Evolutionary conservation across 2,113 vertebrate species (phyloP).

Genomic region (Cyprinus carpio): DNA sequence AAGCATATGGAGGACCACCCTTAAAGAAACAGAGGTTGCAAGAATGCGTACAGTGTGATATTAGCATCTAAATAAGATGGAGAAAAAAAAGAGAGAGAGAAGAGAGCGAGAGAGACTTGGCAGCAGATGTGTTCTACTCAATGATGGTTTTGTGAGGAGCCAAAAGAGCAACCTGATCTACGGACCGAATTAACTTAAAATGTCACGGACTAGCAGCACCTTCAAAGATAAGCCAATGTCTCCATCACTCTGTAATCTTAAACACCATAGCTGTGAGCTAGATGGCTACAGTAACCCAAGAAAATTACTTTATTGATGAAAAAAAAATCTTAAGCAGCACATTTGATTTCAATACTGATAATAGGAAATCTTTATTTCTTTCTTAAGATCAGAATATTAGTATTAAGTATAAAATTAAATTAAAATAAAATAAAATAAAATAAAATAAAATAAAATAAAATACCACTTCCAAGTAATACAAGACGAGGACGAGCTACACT

Average conservation of each 20-base stretch:
- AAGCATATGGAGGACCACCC: constrained; percentile 44
- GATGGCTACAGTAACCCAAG: too few species aligned
- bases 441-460: neutral
- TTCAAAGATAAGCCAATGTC: constrained; percentile 7
- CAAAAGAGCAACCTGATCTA: constrained; percentile 51
- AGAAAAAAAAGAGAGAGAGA: neutral
- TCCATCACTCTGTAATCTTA: constrained; percentile 26
- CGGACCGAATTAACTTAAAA: constrained; percentile 31
- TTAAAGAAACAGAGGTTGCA: constrained; percentile 21
- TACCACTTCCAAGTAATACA: neutral
- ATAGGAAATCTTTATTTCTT: too few species aligned
- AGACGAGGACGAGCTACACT: neutral
- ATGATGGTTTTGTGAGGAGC: constrained; percentile 47
- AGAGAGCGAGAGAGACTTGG: constrained; percentile 6
- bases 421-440: neutral
- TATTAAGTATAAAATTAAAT: too few species aligned
- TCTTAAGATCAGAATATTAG: too few species aligned
- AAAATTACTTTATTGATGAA: neutral
- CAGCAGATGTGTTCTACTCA: constrained; percentile 33
- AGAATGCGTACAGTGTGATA: neutral
- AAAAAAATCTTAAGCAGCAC: too few species aligned
- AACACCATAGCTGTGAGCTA: neutral
- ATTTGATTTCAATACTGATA: too few species aligned
- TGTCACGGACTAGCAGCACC: constrained; percentile 35
- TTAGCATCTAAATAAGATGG: constrained; percentile 33